Evolutionary conservation across 2,888 invertebrate genomes (phyloP).

Genomic region (Lutraria lutraria): DNA sequence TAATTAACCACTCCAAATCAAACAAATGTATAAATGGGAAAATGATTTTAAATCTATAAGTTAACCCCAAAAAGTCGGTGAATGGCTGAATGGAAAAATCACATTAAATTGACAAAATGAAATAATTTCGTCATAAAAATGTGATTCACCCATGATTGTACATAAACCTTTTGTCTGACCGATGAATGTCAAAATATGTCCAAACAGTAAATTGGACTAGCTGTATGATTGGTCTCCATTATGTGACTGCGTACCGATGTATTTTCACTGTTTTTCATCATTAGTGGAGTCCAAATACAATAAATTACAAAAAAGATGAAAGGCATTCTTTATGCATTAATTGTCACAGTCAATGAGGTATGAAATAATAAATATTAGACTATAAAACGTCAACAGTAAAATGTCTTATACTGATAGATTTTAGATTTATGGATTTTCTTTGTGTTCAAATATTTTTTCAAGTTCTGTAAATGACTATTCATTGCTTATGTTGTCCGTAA

Average conservation of each 20-base stretch:
- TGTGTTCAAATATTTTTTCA: neutral
- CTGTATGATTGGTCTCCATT: neutral
- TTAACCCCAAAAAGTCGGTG: neutral
- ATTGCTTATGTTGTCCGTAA: too few species aligned
- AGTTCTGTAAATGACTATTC: neutral
- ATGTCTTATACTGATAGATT: neutral
- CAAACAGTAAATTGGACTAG: neutral
- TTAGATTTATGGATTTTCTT: neutral
- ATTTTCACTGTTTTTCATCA: neutral
- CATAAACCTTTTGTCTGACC: neutral
- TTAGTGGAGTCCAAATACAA: neutral
- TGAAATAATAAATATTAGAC: slow-evolving; percentile 28
- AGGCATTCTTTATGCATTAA: slow-evolving; percentile 19
- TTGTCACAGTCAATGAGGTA: slow-evolving; percentile 25
- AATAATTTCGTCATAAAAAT: neutral
- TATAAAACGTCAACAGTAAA: neutral
- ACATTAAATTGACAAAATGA: slow-evolving; percentile 11
- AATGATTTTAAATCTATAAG: neutral
- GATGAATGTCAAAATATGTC: neutral
- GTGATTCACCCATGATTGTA: neutral
- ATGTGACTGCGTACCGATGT: neutral
- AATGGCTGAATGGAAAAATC: slow-evolving; percentile 6
- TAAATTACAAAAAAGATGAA: slow-evolving; percentile 32
- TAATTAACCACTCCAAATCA: slow-evolving; percentile 3
- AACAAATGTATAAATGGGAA: neutral